Percentiles rank a stretch among this genome's conserved stretches.
Conservation (phyloP, 2,113 vertebrate genomes). For the Turdus rufiventris region DNA sequence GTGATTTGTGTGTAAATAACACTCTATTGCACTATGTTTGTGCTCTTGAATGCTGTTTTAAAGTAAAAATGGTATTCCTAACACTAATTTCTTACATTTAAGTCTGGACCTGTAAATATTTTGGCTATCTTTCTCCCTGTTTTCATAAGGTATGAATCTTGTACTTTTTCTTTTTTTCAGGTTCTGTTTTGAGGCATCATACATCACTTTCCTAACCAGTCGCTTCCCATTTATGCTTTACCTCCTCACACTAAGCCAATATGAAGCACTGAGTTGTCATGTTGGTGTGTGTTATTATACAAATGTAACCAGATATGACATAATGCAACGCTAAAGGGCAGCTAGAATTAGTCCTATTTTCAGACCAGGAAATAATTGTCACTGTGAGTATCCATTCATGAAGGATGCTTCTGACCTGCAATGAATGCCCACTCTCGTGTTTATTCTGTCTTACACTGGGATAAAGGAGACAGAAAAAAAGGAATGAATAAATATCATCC, state of each 20-base stretch:
- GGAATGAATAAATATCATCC: not conserved
- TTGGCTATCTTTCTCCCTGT: not conserved
- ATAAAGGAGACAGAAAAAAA: not conserved
- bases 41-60: not conserved
- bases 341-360: slow-evolving; percentile 22
- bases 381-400: not conserved
- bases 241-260: not conserved
- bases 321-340: not conserved
- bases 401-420: not conserved
- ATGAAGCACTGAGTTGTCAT: not conserved
- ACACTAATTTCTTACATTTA: not conserved
- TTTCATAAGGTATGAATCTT: not conserved
- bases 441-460: not conserved
- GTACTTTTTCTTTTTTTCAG: not conserved
- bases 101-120: not conserved
- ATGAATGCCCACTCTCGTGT: not conserved
- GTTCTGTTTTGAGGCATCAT: not conserved
- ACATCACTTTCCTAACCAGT: not conserved
- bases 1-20: not conserved
- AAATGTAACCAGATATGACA: slow-evolving; percentile 6
- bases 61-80: not conserved
- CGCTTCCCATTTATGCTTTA: slow-evolving; percentile 13
- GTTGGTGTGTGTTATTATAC: not conserved
- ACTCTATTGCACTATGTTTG: not conserved
- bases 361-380: slow-evolving; percentile 43